Base-by-base conservation (phyloP, 2,888 invertebrate species). In the Pycnomerus fuliginosus region DNA sequence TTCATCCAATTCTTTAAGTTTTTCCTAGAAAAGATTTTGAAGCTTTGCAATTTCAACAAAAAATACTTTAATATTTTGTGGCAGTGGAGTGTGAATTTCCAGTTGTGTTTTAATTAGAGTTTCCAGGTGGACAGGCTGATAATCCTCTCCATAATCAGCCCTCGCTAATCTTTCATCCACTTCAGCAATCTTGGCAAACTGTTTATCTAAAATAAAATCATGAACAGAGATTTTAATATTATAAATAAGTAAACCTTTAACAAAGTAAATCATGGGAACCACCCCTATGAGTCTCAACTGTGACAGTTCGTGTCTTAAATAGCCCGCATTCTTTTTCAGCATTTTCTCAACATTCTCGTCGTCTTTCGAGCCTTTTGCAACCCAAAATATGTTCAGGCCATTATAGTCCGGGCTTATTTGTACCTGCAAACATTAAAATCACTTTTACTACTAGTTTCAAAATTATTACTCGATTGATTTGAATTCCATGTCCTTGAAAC, bases 181-280 rank as follows among this genome's bases (percentile, higher is more conserved):
- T 52, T 83, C 80, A 3, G 74, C 69, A 5, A 80, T 37, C 36
- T 67, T 71, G 1, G 75, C 70, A 58, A 79, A 77, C 15, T 77
- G 71, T 58, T 74, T 82, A 68, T 88, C 85, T 82, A 59, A 24
- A 60, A 62, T 34, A n/a, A n/a, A n/a, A n/a, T n/a, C 13, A 27
- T 2, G 22, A 3, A 24, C 17, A 32, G 30, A 17, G 17, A 13
- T 29, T 2, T 20, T 20, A 7, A 7, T 27, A 27, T 31, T 31
- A 14, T 20, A 11, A 10, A 13, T 12, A 23, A 29, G 29, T 29
- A 37, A 56, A 79, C 82, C 83, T 76, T 82, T 83, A 1, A 87
- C 78, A 75, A 91, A 91, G 23, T 74, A 65, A 42, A 91, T 81
- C 44, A 76, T 78, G 3, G 90, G 90, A 22, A 90, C 82, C 50